Evolutionary conservation across 2,888 invertebrate species (phyloP), one percentile per base, ranked within the genome.

Genomic region (Periphyllus acericola): DNA sequence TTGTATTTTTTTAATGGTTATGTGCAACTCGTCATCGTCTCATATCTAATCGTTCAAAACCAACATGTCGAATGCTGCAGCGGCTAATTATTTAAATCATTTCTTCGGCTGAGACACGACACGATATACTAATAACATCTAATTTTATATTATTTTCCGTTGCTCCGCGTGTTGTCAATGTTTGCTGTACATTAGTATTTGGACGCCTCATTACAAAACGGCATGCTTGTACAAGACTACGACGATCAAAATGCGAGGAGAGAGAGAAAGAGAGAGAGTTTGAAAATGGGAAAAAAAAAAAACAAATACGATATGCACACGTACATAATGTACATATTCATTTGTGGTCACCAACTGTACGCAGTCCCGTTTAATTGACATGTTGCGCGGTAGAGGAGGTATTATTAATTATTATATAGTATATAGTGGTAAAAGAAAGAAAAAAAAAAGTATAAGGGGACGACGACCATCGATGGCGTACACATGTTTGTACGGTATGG

Each of bases 311-410:
- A 36, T 36, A 36, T 25, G 74, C 72, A 34, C 72, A 34, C 72
- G 34, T 74, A 74, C 36, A 46, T 36, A 80, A 68, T 71, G 11
- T 34, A 19, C 14, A 55, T 55, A 85, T 78, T 66, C 66, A 66
- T 80, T 87, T 66, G 87, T 81, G 87, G 87, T 87, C 87, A 87
- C 87, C 87, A 87, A 87, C 81, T 87, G 87, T 66, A 66, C 19
- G 74, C 25, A 52, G 84, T 80, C 71, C 79, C 86, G 86, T 86
- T 86, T 86, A 86, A 86, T 86, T 86, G 86, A 86, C 86, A 85
- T 80, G 79, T 60, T 80, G 87, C 66, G 81, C 72, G 80, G 86
- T 79, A 60, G 86, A 86, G 86, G 86, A 87, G 87, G 87, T 87
- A 80, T 81, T 87, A 87, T 87, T 87, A 87, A 87, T 81, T 87